Conservation (phyloP, 2,797 vertebrate genomes). For the Urosaurus nigricauda region DNA sequence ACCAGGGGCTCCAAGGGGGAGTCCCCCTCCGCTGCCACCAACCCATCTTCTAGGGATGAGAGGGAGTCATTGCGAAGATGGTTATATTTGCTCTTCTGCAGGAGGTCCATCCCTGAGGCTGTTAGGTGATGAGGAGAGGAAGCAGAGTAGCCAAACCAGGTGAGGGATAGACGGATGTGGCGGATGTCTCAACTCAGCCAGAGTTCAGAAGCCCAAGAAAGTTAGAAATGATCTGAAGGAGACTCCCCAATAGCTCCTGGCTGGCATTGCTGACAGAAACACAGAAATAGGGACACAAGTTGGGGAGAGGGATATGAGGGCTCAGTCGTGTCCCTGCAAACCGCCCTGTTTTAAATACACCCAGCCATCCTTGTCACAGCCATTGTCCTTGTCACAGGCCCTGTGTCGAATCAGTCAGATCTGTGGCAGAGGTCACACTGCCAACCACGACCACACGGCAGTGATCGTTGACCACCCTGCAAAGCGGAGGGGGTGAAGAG, state of each 20-base stretch:
- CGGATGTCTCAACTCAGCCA: background rate
- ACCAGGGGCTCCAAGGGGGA: slow-evolving; percentile 73
- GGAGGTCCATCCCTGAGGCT: slow-evolving; percentile 85
- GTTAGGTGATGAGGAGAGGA: too few relatives aligned
- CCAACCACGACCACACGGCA: background rate
- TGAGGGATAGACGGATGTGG: too few relatives aligned
- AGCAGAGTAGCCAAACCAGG: too few relatives aligned
- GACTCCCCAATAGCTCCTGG: fast-evolving
- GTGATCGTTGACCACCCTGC: background rate
- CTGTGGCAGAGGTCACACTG: background rate
- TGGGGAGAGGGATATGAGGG: background rate
- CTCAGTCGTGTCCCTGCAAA: background rate
- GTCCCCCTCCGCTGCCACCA: slow-evolving; percentile 68
- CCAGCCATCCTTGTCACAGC: fast-evolving
- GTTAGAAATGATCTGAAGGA: fast-evolving
- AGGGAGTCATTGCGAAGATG: slow-evolving; percentile 93
- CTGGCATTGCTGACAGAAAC: slow-evolving; percentile 46
- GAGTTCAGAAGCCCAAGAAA: fast-evolving
- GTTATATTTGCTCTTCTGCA: slow-evolving; percentile 94
- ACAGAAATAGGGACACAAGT: background rate
- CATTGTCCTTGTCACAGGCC: background rate
- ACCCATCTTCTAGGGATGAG: slow-evolving; percentile 85
- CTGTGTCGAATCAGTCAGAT: background rate
- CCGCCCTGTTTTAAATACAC: too few relatives aligned
- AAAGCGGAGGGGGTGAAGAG: background rate